Conservation (phyloP, 2,888 invertebrate species). For the Phania funesta region DNA sequence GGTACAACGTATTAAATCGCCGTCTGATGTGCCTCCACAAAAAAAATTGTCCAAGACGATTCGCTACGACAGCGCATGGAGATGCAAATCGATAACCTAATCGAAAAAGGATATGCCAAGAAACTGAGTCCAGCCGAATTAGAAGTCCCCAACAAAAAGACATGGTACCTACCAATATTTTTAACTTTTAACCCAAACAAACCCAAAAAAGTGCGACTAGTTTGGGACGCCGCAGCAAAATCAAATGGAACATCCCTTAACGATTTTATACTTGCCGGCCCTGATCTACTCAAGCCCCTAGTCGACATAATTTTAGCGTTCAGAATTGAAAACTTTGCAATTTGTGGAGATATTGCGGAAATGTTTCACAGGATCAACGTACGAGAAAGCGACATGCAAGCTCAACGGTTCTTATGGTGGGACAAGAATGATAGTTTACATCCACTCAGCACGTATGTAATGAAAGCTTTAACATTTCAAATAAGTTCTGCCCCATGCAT, state of each 20-base stretch:
- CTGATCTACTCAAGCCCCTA: constrained; percentile 49
- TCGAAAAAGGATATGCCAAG: neutral
- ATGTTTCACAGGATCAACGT: constrained; percentile 65
- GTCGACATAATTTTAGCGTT: constrained; percentile 67
- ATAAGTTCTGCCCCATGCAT: constrained; percentile 48
- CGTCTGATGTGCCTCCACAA: neutral
- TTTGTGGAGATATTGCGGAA: constrained; percentile 55
- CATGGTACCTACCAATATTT: neutral
- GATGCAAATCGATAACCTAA: neutral
- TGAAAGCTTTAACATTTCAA: constrained; percentile 34
- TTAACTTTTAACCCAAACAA: neutral
- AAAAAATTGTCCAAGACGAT: constrained; percentile 2
- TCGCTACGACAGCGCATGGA: constrained; percentile 17
- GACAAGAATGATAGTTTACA: neutral
- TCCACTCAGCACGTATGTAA: constrained; percentile 25
- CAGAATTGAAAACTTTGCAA: constrained; percentile 47
- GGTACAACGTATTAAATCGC: neutral
- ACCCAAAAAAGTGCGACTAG: neutral
- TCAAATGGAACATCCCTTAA: constrained; percentile 70
- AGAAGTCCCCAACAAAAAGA: neutral
- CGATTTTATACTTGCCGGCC: constrained; percentile 62
- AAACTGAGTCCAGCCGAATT: neutral
- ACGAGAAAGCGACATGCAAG: neutral
- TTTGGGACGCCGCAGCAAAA: constrained; percentile 56
- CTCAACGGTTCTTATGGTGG: neutral